These are phyloP conservation scores for Paragorgia papillata DNA, from an alignment of 92 coral and sea anemone genomes.

Conservation along the genomic window DNA sequence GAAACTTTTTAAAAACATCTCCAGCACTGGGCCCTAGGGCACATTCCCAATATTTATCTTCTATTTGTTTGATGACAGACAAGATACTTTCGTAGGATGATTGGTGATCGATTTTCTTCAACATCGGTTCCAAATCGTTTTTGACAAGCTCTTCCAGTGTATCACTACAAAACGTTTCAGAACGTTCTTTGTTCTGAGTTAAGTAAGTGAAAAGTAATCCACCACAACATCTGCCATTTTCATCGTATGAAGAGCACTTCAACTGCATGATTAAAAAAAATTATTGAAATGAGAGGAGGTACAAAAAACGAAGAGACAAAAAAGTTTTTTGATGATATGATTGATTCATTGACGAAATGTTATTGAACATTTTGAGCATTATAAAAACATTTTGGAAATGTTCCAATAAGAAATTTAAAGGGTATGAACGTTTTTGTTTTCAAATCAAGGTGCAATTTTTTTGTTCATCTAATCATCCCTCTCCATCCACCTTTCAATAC, in stretches of 20 bases:
- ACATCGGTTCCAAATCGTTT: slow-evolving; percentile 16
- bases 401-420: no score
- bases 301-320: no score
- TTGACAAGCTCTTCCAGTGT: not conserved
- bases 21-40: slow-evolving; percentile 36
- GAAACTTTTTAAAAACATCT: slow-evolving; percentile 23
- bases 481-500: no score
- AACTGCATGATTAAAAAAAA: not conserved
- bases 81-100: slow-evolving; percentile 18
- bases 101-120: slow-evolving; percentile 26
- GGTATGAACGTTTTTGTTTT: no score
- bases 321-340: no score
- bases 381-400: no score
- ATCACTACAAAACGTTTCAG: slow-evolving; percentile 18
- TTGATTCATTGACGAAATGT: no score
- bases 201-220: slow-evolving; percentile 5
- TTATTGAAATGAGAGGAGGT: no score
- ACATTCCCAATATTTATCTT: slow-evolving; percentile 30
- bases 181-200: slow-evolving; percentile 18
- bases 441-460: no score
- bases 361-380: no score
- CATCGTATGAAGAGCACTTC: slow-evolving; percentile 23
- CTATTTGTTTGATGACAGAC: slow-evolving; percentile 29
- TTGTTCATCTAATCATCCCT: no score
- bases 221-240: slow-evolving; percentile 25